These are phyloP conservation scores for Neopipo cinnamomea DNA, from an alignment of 2,113 vertebrate genomes.

Conservation along the genomic window DNA sequence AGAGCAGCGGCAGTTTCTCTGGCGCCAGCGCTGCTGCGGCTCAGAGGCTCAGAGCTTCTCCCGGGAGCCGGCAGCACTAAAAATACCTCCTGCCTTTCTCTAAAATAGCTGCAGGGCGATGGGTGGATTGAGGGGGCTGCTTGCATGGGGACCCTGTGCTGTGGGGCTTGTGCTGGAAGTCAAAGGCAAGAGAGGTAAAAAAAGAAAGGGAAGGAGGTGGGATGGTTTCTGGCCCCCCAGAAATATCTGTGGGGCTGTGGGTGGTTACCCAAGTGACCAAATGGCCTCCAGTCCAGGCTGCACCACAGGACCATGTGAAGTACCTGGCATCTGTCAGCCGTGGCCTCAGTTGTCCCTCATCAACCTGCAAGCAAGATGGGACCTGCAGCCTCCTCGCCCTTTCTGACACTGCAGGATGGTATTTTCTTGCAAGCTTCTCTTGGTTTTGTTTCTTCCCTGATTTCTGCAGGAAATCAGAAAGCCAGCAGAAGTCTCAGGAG, in stretches of 20 bases:
- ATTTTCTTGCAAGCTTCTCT: background rate
- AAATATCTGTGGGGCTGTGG: background rate
- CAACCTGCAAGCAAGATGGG: background rate
- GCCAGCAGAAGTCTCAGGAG: too few species aligned
- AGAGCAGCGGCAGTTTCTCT: slow-evolving; percentile 60
- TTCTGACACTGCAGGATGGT: background rate
- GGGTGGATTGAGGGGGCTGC: background rate
- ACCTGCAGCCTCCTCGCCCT: background rate
- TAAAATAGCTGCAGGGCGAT: slow-evolving; percentile 35
- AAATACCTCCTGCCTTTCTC: slow-evolving; percentile 49
- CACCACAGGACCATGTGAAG: background rate
- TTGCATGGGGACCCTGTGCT: background rate
- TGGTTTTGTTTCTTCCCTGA: background rate
- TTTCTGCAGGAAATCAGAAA: background rate
- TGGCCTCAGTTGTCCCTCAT: background rate
- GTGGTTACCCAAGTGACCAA: background rate
- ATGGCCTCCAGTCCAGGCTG: background rate
- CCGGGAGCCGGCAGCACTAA: slow-evolving; percentile 44
- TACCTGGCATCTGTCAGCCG: background rate
- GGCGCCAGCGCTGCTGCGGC: slow-evolving; percentile 53
- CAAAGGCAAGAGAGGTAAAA: background rate
- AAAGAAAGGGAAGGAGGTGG: background rate
- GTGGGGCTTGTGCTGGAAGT: background rate
- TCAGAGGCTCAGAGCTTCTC: slow-evolving; percentile 50
- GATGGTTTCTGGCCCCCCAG: background rate